phyloP scores from a whole-genome alignment of 2,113 vertebrate genomes.

The Hyperopisus bebe region DNA sequence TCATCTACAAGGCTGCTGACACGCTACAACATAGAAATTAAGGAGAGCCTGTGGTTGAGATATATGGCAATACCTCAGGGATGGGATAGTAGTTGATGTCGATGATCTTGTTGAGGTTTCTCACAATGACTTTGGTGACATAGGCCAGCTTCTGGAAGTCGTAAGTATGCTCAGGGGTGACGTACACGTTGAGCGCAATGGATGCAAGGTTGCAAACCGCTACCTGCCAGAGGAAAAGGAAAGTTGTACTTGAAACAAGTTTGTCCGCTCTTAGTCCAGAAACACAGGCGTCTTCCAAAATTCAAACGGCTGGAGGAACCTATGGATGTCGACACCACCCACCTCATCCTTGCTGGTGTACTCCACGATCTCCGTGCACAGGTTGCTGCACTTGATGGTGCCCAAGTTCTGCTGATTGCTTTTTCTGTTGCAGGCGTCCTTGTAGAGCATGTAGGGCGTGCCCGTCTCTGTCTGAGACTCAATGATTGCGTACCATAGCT shows the following conservation, averaged over 20 bases:
- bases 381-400: slow-evolving; percentile 92
- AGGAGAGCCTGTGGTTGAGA: neutral
- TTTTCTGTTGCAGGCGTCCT: slow-evolving; percentile 92
- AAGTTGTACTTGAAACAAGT: neutral
- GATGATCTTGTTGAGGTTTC: slow-evolving; percentile 94
- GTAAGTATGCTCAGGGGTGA: slow-evolving; percentile 75
- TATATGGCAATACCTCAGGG: slow-evolving; percentile 66
- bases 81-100: slow-evolving; percentile 96
- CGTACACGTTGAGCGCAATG: slow-evolving; percentile 93
- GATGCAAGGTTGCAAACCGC: slow-evolving; percentile 94
- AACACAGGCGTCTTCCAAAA: neutral
- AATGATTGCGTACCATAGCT: slow-evolving; percentile 90
- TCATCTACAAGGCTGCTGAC: neutral
- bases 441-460: slow-evolving; percentile 95
- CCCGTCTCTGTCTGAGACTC: slow-evolving; percentile 96
- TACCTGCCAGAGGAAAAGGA: slow-evolving; percentile 58
- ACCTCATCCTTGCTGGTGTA: slow-evolving; percentile 92
- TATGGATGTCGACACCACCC: neutral
- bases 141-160: slow-evolving; percentile 82
- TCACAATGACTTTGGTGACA: slow-evolving; percentile 86
- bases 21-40: neutral
- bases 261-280: neutral
- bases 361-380: slow-evolving; percentile 91
- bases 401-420: slow-evolving; percentile 97
- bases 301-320: neutral